These are phyloP conservation scores for Rhinoderma darwinii DNA, from an alignment of 2,113 vertebrate genomes.

Conservation along the genomic window DNA sequence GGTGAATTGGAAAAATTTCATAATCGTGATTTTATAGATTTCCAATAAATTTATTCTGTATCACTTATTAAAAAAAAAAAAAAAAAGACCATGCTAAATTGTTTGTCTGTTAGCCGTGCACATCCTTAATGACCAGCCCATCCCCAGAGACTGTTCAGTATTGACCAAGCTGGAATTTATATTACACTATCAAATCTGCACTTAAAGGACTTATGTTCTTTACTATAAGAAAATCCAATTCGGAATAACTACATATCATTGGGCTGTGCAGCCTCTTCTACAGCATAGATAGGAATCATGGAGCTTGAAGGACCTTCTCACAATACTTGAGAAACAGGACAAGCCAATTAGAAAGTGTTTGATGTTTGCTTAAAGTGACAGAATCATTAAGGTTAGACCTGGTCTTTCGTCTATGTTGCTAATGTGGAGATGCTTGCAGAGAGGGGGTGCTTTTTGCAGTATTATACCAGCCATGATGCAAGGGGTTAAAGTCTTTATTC, in stretches of 20 bases:
- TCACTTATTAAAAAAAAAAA: no score
- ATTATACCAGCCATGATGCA: no score
- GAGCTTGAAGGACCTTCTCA: neutral
- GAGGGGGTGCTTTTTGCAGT: no score
- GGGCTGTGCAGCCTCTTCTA: neutral
- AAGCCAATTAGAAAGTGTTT: neutral
- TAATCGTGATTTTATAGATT: no score
- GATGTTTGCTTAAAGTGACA: neutral
- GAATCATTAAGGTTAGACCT: neutral
- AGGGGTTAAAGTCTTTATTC: no score
- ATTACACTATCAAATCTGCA: slow-evolving; percentile 17
- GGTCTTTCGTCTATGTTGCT: no score
- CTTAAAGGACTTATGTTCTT: neutral
- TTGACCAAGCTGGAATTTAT: slow-evolving; percentile 24
- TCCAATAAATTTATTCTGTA: no score
- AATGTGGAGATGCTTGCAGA: no score
- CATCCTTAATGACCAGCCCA: neutral
- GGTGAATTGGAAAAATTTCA: no score
- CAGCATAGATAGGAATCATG: neutral
- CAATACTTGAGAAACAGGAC: neutral
- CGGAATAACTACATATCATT: neutral
- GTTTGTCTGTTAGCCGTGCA: no score
- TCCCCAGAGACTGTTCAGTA: neutral
- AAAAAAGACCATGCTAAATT: no score
- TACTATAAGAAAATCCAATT: neutral